These are phyloP conservation scores for Empis stercorea DNA, from an alignment of 2,888 invertebrate species.

Conservation along the genomic window DNA sequence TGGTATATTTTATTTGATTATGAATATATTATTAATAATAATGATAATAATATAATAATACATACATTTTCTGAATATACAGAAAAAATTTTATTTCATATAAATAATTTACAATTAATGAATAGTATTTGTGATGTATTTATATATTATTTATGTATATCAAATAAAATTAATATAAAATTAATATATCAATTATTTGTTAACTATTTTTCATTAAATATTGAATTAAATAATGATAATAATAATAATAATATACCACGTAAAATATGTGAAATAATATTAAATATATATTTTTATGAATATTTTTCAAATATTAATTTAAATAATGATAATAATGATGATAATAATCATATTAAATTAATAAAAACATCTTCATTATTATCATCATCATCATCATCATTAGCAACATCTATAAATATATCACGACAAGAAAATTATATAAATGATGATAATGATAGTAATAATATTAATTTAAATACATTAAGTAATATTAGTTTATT, in stretches of 20 bases:
- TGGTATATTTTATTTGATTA: constrained; percentile 12
- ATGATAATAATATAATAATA: constrained; percentile 4
- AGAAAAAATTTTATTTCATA: constrained; percentile 28
- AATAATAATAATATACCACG: constrained; percentile 28
- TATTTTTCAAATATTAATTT: constrained; percentile 2
- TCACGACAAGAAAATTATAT: no score
- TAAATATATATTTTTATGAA: constrained; percentile 35
- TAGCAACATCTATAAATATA: no score
- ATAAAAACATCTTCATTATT: no score
- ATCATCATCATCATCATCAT: no score
- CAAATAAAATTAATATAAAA: constrained; percentile 29
- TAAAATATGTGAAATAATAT: constrained; percentile 38
- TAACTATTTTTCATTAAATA: constrained; percentile 52
- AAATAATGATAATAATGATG: constrained; percentile 1
- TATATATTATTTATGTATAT: constrained; percentile 30
- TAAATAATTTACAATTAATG: constrained; percentile 24
- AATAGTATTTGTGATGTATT: constrained; percentile 32
- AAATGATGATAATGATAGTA: neutral
- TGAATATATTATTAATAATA: constrained; percentile 10
- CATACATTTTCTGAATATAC: constrained; percentile 31
- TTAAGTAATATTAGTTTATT: no score
- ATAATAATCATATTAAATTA: neutral
- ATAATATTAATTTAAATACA: no score
- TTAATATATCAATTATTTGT: constrained; percentile 43
- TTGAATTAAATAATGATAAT: constrained; percentile 34